Conservation (phyloP, 2,113 vertebrate genomes). For the Lathamus discolor region DNA sequence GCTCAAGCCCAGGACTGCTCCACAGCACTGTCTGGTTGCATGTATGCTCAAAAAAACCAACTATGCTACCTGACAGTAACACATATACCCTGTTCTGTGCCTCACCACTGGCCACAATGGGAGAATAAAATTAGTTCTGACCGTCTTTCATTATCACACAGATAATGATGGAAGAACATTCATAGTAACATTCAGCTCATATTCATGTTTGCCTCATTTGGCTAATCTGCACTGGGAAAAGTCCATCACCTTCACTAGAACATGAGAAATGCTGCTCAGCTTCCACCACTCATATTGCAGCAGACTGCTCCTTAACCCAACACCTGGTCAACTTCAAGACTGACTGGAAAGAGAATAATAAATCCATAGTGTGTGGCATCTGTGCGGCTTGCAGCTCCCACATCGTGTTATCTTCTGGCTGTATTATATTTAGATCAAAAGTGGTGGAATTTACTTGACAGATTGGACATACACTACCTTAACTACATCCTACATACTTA, state of each 20-base stretch:
- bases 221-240: not conserved
- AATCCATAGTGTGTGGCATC: not conserved
- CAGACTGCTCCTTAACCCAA: not conserved
- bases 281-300: not conserved
- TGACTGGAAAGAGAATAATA: not conserved
- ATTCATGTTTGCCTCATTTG: not conserved
- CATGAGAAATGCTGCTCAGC: not conserved
- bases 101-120: not conserved
- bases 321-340: not conserved
- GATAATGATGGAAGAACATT: not conserved
- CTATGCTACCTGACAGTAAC: not conserved
- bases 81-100: not conserved
- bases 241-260: not conserved
- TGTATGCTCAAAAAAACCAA: not conserved
- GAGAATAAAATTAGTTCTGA: not conserved
- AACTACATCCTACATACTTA: not conserved
- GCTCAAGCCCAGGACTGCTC: not conserved
- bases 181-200: not conserved
- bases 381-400: not conserved
- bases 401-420: not conserved
- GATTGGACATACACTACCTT: not conserved
- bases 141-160: not conserved
- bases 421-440: not conserved
- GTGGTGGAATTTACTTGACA: not conserved
- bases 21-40: not conserved